Base-by-base conservation (phyloP, 2,888 invertebrate species). In the Baronia brevicornis region DNA sequence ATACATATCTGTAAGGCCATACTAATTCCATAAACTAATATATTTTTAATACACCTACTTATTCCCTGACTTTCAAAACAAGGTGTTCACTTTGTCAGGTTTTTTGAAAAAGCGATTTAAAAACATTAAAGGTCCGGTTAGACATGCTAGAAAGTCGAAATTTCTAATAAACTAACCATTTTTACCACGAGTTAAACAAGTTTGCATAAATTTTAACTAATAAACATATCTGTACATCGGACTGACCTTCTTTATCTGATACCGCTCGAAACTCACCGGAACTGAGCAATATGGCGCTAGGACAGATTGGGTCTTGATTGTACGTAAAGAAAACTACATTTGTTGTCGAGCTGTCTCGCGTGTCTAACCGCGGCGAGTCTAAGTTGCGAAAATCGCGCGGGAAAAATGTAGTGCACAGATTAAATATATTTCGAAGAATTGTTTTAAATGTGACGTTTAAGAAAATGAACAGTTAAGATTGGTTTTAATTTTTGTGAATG, bases 161-260 rank as follows among this genome's bases (percentile, higher is more conserved):
- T n/a, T n/a, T n/a, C n/a, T n/a, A n/a, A n/a, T n/a, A n/a, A 9
- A 20, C 17, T 9, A 5, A 13, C 4, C 25, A 18, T 25, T 24
- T 17, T 24, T 10, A 27, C 7, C 12, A 25, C 12, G 28, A 15
- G 22, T 27, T 23, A 31, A 12, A 28, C 11, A 9, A 18, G 26
- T 9, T 19, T 36, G 36, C 15, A 36, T 32, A 31, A 30, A 39
- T 43, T 41, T 19, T 22, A 40, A 37, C 30, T 41, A 38, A 31
- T 14, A 36, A 28, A 27, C 14, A 14, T 37, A 34, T 35, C 38
- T 35, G 36, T 32, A 34, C 42, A 44, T 33, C 42, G 40, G 35
- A 30, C 6, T 40, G 37, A 42, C 38, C 44, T 33, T 38, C 38
- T 42, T 42, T 35, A 36, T 39, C 28, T 36, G 32, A 40, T 44